Conservation (phyloP, 1,140 invertebrate genomes). For the Drosophila murphyi region DNA sequence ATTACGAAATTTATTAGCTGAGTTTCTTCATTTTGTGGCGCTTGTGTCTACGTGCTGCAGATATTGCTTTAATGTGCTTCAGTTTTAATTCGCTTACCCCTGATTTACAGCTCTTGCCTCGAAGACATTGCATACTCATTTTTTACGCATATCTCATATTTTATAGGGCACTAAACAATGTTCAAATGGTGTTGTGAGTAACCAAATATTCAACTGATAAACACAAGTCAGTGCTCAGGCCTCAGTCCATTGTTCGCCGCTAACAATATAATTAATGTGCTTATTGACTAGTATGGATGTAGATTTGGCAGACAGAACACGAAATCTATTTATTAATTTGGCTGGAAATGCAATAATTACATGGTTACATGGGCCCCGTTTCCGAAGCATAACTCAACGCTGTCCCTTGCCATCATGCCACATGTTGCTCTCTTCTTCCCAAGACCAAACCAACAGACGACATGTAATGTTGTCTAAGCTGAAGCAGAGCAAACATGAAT, state of each 20-base stretch:
- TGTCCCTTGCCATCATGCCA: slow-evolving; percentile 51
- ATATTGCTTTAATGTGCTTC: slow-evolving; percentile 69
- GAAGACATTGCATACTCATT: slow-evolving; percentile 47
- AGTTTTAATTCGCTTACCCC: slow-evolving; percentile 67
- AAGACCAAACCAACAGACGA: neutral
- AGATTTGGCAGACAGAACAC: slow-evolving; percentile 2
- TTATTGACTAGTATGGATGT: slow-evolving; percentile 19
- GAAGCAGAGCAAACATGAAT: slow-evolving; percentile 23
- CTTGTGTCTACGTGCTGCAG: slow-evolving; percentile 39
- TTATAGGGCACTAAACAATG: slow-evolving; percentile 44
- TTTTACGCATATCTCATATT: slow-evolving; percentile 33
- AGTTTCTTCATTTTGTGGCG: slow-evolving; percentile 44
- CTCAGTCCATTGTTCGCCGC: neutral
- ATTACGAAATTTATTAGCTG: slow-evolving; percentile 76
- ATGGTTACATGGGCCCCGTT: slow-evolving; percentile 71
- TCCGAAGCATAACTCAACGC: slow-evolving; percentile 70
- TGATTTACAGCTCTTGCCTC: slow-evolving; percentile 61
- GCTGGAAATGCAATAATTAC: slow-evolving; percentile 72
- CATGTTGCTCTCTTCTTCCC: slow-evolving; percentile 55
- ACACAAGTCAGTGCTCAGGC: neutral
- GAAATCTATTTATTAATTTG: slow-evolving; percentile 66
- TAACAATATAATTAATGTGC: slow-evolving; percentile 32
- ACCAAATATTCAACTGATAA: neutral
- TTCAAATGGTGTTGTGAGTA: neutral
- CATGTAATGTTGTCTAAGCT: slow-evolving; percentile 48